A percentile compares a stretch with the other conserved stretches of the same genome.
Conservation (phyloP, 2,113 vertebrate species). For the Alethe diademata region DNA sequence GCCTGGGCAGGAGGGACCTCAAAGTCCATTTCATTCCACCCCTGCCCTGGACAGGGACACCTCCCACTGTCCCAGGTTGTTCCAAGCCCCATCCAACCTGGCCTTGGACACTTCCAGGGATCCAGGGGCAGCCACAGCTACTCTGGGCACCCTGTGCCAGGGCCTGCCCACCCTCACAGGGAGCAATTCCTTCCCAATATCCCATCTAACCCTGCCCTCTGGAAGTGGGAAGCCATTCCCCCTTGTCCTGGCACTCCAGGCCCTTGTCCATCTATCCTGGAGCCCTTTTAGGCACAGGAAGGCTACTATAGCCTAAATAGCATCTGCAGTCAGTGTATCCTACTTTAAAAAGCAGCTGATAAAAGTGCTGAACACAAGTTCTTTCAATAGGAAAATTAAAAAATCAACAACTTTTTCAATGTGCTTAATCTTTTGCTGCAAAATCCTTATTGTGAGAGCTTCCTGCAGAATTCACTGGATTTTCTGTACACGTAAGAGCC, state of each 20-base stretch:
- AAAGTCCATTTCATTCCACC: not conserved
- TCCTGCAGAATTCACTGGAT: not conserved
- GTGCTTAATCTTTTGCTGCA: not conserved
- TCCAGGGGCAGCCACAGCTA: not conserved
- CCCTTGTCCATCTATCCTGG: not conserved
- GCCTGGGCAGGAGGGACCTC: not conserved
- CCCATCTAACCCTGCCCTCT: not conserved
- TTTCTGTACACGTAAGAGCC: not conserved
- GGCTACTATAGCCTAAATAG: not conserved
- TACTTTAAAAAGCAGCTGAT: not conserved
- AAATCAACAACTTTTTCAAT: not conserved
- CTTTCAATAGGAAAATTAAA: not conserved
- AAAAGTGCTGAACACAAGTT: not conserved
- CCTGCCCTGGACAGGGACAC: not conserved
- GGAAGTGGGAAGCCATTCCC: not conserved
- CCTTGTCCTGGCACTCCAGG: not conserved
- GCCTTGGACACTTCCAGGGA: not conserved
- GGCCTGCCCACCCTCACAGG: rapidly evolving
- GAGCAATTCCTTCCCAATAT: not conserved
- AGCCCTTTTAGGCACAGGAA: not conserved
- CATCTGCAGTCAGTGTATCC: not conserved
- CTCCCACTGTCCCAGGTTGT: rapidly evolving
- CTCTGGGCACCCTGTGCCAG: not conserved
- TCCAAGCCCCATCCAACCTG: rapidly evolving
- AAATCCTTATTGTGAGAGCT: not conserved